Evolutionary conservation across 2,797 vertebrate species (phyloP).

Genomic region (Falco concolor): DNA sequence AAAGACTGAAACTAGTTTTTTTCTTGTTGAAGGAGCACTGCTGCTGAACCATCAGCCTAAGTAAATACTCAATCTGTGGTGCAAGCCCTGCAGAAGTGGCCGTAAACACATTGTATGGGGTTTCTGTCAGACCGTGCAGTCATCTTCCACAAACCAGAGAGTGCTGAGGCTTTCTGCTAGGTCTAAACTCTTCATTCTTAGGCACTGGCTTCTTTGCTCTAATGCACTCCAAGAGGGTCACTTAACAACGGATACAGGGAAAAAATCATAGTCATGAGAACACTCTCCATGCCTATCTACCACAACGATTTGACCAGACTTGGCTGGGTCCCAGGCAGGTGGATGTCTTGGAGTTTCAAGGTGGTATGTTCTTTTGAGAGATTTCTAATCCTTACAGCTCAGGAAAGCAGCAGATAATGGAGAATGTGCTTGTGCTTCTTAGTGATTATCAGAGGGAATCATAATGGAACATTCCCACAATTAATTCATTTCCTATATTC

Average conservation of each 20-base stretch:
- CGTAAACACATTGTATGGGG: not conserved
- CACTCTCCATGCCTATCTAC: not conserved
- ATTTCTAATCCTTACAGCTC: not conserved
- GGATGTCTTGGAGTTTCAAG: not conserved
- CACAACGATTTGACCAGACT: not conserved
- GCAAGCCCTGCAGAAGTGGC: not conserved
- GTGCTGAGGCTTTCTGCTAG: not conserved
- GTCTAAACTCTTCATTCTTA: not conserved
- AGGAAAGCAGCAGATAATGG: not conserved
- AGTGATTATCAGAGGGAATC: constrained; percentile 19
- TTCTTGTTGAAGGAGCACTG: not conserved
- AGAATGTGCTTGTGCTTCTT: constrained; percentile 1
- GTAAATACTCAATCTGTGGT: not conserved
- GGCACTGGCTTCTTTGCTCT: not conserved
- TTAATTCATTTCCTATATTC: constrained; percentile 33
- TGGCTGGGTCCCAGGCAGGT: not conserved
- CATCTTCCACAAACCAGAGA: not conserved
- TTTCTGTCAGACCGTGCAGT: not conserved
- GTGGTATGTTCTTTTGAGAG: not conserved
- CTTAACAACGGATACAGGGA: not conserved
- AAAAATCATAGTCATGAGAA: not conserved
- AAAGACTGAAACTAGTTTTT: not conserved
- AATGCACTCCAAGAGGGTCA: not conserved
- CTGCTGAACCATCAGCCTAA: not conserved
- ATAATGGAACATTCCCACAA: constrained; percentile 14